Evolutionary conservation across 2,888 invertebrate genomes (phyloP).

Genomic region (Apamea epomidion): DNA sequence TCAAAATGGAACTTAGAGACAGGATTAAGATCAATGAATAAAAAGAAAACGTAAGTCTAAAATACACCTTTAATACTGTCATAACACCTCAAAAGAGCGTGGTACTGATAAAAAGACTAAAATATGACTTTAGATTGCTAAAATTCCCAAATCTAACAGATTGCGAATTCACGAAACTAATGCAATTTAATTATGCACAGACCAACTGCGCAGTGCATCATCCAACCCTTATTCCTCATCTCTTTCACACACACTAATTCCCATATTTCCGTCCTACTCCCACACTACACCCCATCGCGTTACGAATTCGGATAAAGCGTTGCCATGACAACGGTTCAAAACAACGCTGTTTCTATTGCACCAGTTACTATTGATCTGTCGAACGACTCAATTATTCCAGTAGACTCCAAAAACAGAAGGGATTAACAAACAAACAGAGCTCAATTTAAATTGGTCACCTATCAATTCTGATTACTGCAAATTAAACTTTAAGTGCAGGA

Average conservation of each 20-base stretch:
- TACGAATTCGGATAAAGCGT: slow-evolving; percentile 82
- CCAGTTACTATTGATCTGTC: slow-evolving; percentile 79
- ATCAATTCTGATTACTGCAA: slow-evolving; percentile 75
- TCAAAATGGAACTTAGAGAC: neutral
- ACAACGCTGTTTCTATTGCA: slow-evolving; percentile 75
- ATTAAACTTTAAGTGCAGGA: slow-evolving; percentile 78
- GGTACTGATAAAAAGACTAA: neutral
- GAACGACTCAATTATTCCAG: slow-evolving; percentile 60
- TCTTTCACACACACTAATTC: slow-evolving; percentile 62
- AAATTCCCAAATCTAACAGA: slow-evolving; percentile 58
- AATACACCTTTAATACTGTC: neutral
- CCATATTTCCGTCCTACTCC: slow-evolving; percentile 67
- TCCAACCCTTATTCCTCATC: slow-evolving; percentile 75
- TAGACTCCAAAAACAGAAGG: slow-evolving; percentile 51
- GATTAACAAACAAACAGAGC: slow-evolving; percentile 68
- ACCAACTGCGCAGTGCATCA: slow-evolving; percentile 82
- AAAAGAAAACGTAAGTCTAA: neutral
- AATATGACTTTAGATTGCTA: slow-evolving; percentile 17
- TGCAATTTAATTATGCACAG: slow-evolving; percentile 85
- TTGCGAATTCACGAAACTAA: slow-evolving; percentile 71
- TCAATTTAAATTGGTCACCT: slow-evolving; percentile 73
- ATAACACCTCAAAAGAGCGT: neutral
- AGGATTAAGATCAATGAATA: neutral
- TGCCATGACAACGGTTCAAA: slow-evolving; percentile 85
- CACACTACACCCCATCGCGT: slow-evolving; percentile 78